Base-by-base conservation (phyloP, 2,888 invertebrate genomes). In the Pollenia amentaria region DNA sequence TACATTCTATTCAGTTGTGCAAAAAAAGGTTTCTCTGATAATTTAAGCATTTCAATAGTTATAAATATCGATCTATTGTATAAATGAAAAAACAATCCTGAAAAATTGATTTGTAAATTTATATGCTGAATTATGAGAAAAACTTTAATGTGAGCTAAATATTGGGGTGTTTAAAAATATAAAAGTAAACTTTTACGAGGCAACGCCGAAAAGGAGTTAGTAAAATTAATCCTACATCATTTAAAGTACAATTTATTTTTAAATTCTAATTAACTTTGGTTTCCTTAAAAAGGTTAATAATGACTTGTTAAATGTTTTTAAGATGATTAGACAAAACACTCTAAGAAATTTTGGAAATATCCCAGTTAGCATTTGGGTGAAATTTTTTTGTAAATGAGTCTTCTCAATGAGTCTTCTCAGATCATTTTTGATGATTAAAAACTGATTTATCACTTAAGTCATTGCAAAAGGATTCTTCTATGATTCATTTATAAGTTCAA, bases 191-290 rank as follows among this genome's bases (percentile, higher is more conserved):
- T 21, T 55, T 55, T 11, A 11, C 12, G 18, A 11, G n/a, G 1
- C 1, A 0, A 8, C 11, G n/a, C n/a, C n/a, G n/a, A 57, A 44
- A 21, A 57, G 29, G 60, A 12, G 46, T 44, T 16, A 57, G 16
- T 42, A 46, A 38, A 38, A 29, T 4, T 8, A 16, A 40, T 29
- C 57, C 38, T 29, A 57, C 29, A 57, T 62, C 60, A 62, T 62
- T 62, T 62, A 62, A 40, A 62, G 40, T 40, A 9, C 60, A 62
- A 62, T 40, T 62, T 40, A 0, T 40, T 62, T 62, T 62, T 38
- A 62, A 40, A 62, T 62, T 62, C 40, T 16, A 62, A 62, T 62
- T 62, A 62, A 62, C 40, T 42, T 62, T 62, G 11, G 40, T 62
- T 62, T 16, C 62, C 40, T 62, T 62, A 16, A 16, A 38, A 62